Conservation (phyloP, 2,888 invertebrate genomes). For the Acanthococcus lagerstroemiae region DNA sequence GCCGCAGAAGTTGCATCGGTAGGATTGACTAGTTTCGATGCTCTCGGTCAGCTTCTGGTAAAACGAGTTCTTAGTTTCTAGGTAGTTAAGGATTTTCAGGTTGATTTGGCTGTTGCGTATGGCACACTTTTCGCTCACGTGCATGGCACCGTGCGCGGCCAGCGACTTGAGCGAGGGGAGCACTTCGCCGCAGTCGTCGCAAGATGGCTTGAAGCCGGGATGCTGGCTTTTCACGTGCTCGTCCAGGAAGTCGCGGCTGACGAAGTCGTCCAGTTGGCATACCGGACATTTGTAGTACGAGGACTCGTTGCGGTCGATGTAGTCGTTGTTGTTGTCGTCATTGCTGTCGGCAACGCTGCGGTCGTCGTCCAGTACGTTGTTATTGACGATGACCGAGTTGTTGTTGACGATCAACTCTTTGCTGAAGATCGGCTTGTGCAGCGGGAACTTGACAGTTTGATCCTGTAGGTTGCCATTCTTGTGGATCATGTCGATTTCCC, state of each 20-base stretch:
- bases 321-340: conserved; percentile 7
- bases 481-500: conserved; percentile 19
- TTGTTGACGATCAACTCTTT: conserved; percentile 15
- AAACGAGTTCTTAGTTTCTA: conserved; percentile 18
- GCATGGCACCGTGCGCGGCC: conserved; percentile 13
- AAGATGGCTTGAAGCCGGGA: conserved; percentile 13
- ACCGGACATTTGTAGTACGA: conserved; percentile 9
- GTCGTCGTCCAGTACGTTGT: background rate
- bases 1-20: conserved; percentile 14
- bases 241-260: background rate
- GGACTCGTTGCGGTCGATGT: background rate
- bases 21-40: conserved; percentile 25
- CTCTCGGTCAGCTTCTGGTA: conserved; percentile 19
- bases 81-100: conserved; percentile 13
- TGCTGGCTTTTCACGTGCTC: conserved; percentile 10
- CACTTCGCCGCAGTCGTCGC: conserved; percentile 17
- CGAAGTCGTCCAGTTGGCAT: background rate
- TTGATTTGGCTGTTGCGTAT: conserved; percentile 21
- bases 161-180: background rate
- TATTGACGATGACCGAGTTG: conserved; percentile 21
- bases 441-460: background rate
- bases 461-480: conserved; percentile 18
- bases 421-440: background rate
- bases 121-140: conserved; percentile 15
- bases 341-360: background rate